Conservation (phyloP, 2,113 vertebrate species). For the Gnathonemus echidnorhynchus region DNA sequence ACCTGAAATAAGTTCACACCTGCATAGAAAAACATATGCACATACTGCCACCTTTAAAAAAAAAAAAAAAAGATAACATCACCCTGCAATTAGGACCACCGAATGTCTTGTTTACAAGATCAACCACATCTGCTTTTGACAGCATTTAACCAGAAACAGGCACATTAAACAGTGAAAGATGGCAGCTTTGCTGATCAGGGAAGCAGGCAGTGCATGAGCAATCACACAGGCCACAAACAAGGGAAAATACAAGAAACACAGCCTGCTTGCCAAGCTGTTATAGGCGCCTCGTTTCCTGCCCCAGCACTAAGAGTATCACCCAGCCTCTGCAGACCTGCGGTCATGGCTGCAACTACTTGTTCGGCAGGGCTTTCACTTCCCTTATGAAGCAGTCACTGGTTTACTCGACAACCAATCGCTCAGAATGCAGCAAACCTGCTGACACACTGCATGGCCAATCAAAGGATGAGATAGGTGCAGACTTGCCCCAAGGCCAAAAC, state of each 20-base stretch:
- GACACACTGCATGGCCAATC: neutral
- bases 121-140: neutral
- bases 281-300: neutral
- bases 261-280: neutral
- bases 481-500: neutral
- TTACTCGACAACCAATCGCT: neutral
- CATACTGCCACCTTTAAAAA: neutral
- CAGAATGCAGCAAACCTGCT: neutral
- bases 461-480: neutral
- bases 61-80: neutral
- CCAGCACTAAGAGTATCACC: neutral
- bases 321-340: neutral
- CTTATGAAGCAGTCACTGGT: neutral
- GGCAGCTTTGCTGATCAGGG: neutral
- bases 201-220: neutral
- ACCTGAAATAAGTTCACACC: neutral
- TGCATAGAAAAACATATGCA: neutral
- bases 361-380: slow-evolving; percentile 3
- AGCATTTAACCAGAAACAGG: neutral
- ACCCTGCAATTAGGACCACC: neutral
- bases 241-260: neutral
- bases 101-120: neutral
- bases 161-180: neutral
- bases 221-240: neutral
- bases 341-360: neutral